A percentile compares a stretch with the other conserved stretches of the same genome.
Conservation (phyloP, 2,797 vertebrate genomes). For the Poecilia velifera region DNA sequence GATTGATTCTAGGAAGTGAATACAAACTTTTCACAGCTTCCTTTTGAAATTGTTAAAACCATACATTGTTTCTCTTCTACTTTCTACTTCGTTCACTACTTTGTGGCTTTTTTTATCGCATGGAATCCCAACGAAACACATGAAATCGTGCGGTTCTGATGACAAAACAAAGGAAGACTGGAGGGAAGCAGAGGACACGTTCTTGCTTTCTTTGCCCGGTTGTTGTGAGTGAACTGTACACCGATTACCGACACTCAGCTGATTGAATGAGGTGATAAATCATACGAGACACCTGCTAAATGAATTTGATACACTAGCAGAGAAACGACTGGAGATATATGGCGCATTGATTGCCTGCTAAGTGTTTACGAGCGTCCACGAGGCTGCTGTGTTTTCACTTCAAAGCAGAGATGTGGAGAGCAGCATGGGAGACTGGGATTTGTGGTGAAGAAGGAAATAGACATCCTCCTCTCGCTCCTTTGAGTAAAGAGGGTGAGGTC, state of each 20-base stretch:
- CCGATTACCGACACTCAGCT: neutral
- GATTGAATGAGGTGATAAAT: neutral
- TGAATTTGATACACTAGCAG: neutral
- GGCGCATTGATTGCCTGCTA: conserved; percentile 13
- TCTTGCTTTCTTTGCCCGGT: neutral
- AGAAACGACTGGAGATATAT: conserved; percentile 15
- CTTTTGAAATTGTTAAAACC: neutral
- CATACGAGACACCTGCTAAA: neutral
- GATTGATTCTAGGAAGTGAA: neutral
- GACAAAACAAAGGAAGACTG: neutral
- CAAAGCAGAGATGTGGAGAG: conserved; percentile 19
- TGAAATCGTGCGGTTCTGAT: neutral
- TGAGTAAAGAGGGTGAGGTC: conserved; percentile 61
- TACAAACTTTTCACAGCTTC: neutral
- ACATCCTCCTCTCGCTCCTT: conserved; percentile 38
- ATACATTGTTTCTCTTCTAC: neutral
- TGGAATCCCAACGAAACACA: neutral
- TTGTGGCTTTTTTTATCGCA: neutral
- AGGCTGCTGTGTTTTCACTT: conserved; percentile 26
- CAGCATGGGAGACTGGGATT: conserved; percentile 40
- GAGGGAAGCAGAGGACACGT: neutral
- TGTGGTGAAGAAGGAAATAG: conserved; percentile 46
- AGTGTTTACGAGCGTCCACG: conserved; percentile 11
- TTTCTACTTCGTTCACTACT: neutral
- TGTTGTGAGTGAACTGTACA: neutral